Base-by-base conservation (phyloP, 2,113 vertebrate species). In the Datnioides undecimradiatus region DNA sequence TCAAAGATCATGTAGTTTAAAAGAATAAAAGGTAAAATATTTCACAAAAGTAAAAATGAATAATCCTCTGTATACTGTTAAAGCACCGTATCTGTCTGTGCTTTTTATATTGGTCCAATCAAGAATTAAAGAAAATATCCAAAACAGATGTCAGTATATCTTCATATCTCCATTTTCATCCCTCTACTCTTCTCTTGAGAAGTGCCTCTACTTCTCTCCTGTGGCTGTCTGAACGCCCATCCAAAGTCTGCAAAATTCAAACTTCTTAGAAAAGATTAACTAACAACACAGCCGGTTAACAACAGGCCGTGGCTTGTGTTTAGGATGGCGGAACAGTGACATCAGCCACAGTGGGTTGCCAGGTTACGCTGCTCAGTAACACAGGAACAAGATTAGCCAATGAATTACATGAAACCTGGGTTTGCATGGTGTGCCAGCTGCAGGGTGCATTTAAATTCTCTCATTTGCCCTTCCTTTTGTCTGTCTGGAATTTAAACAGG, bases 351-450 rank as follows among this genome's bases (percentile, higher is more conserved):
- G 12, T 77, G 43, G 21, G 86, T 90, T 90, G 82, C 79, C 84
- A 85, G 63, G 78, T 71, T 57, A n/a, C 76, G 72, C 80, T 90
- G 86, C 92, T 93, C 78, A 88, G 91, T 89, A 91, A 93, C 91
- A 86, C 68, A 73, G 38, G 63, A 85, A 90, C 84, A 90, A 86
- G 65, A 71, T 79, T 72, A 80, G 67, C 83, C 64, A 89, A 91
- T 92, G 90, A 93, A 91, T 91, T n/a, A 85, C 62, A 82, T 76
- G 64, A 74, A 45, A 67, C 52, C 67, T 67, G 74, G 64, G 34
- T 46, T 27, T 69, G 52, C 41, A 48, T 63, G 62, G 79, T 45
- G 62, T 46, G 34, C 31, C 52, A 25, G 12, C 82, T 74, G 57
- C 34, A 59, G 11, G 51, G 76, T 57, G 52, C 58, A 73, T 85